A percentile compares a stretch with the other conserved stretches of the same genome.
Evolutionary conservation across 2,113 vertebrate genomes (phyloP).

Genomic region (Oxyruncus cristatus): DNA sequence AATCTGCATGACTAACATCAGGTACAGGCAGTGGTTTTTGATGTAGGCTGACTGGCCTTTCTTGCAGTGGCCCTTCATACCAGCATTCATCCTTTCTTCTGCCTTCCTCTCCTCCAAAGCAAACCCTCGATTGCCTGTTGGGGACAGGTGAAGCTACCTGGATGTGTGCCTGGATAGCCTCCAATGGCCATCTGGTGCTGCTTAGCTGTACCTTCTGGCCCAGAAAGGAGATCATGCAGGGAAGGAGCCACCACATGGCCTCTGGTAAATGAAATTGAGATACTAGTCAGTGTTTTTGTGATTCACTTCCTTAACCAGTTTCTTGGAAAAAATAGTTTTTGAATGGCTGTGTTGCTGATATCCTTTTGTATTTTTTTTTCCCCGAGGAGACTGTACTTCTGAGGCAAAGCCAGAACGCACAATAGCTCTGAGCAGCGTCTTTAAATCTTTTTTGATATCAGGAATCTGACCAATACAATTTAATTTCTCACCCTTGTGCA

Average conservation of each 20-base stretch:
- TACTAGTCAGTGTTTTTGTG: neutral
- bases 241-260: neutral
- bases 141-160: slow-evolving; percentile 14
- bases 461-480: neutral
- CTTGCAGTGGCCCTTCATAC: neutral
- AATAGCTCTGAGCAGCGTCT: neutral
- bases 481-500: neutral
- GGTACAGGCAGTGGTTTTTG: neutral
- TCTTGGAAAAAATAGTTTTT: neutral
- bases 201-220: neutral
- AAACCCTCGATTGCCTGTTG: neutral
- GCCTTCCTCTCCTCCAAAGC: neutral
- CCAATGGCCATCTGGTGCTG: slow-evolving; percentile 25
- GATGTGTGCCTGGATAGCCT: neutral
- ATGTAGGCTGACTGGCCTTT: neutral
- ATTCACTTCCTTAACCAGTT: neutral
- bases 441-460: neutral
- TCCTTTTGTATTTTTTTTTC: neutral
- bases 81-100: neutral
- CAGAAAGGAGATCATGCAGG: neutral
- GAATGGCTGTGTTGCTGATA: neutral
- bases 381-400: neutral
- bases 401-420: neutral
- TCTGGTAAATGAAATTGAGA: neutral
- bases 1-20: neutral